Base-by-base conservation (phyloP, 2,888 invertebrate genomes). In the Tipula helvola region DNA sequence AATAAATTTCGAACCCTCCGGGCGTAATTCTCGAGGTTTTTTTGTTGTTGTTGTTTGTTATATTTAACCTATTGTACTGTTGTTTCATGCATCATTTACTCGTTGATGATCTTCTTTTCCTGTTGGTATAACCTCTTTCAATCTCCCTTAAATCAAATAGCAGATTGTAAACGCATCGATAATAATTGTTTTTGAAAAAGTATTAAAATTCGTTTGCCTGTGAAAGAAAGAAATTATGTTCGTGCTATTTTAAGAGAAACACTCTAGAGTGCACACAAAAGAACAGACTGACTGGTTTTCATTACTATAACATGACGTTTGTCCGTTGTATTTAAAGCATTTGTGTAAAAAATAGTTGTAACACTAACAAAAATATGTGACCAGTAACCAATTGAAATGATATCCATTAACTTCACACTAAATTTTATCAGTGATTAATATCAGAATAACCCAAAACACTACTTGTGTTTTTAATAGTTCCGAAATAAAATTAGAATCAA, bases 11-110 rank as follows among this genome's bases (percentile, higher is more conserved):
- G 10, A 71, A 71, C 71, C 71, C 71, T 71, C 71, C 71, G 71
- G 71, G 71, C 71, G 71, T 71, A 71, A 71, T 71, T 71, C 71
- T 71, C 71, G 71, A 71, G 71, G 71, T 71, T 71, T 71, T 71
- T 71, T 28, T 71, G 52, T 52, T 47, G 47, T 44, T 52, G 28
- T 71, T 71, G 18, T 28, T n/a, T 71, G 71, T 71, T 71, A 13
- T 71, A 71, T 71, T 71, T 71, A 71, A 71, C 71, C 71, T 71
- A 71, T 71, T 71, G 71, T 71, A 71, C 71, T 71, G 71, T 71
- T 71, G 71, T 71, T 71, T 71, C 71, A 71, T 28, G 71, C 71
- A 71, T 71, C 71, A 71, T 71, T 71, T 71, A 71, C 71, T 71
- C 71, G 71, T 71, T 71, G 71, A 71, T 71, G 71, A 71, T 71